phyloP scores from a whole-genome alignment of 2,797 vertebrate species.

The Pseudochirops corinnae region DNA sequence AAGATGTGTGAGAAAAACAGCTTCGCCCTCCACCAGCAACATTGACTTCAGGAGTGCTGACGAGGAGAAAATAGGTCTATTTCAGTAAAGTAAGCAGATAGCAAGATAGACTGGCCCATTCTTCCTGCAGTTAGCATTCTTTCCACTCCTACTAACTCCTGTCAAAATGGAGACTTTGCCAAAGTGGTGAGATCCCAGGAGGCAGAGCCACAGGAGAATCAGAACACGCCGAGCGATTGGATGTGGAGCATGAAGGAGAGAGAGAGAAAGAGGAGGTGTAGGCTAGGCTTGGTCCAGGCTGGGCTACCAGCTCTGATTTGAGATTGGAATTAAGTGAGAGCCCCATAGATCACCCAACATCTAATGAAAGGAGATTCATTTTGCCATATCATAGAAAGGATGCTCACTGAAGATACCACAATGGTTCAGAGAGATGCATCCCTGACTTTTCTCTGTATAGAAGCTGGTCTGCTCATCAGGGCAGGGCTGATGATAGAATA shows the following conservation, averaged over 20 bases:
- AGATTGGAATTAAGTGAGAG: background rate
- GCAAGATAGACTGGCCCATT: background rate
- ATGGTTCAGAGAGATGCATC: background rate
- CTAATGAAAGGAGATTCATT: background rate
- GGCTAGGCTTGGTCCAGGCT: background rate
- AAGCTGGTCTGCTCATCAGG: background rate
- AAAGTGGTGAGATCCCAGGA: conserved; percentile 5
- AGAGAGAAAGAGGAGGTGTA: conserved; percentile 20
- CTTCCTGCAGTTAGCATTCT: background rate
- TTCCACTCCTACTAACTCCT: background rate
- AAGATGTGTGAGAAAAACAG: conserved; percentile 11
- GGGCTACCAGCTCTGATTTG: background rate
- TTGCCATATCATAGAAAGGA: background rate
- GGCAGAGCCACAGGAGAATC: background rate
- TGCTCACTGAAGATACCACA: background rate
- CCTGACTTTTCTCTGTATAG: background rate
- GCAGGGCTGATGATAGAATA: background rate
- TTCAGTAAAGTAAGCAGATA: background rate
- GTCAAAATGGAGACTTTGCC: background rate
- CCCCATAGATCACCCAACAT: background rate
- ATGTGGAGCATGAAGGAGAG: background rate
- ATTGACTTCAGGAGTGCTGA: background rate
- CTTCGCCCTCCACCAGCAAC: background rate
- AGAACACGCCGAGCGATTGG: background rate
- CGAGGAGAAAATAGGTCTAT: background rate